Evolutionary conservation across 2,797 vertebrate species (phyloP).

Genomic region (Coilia nasus): DNA sequence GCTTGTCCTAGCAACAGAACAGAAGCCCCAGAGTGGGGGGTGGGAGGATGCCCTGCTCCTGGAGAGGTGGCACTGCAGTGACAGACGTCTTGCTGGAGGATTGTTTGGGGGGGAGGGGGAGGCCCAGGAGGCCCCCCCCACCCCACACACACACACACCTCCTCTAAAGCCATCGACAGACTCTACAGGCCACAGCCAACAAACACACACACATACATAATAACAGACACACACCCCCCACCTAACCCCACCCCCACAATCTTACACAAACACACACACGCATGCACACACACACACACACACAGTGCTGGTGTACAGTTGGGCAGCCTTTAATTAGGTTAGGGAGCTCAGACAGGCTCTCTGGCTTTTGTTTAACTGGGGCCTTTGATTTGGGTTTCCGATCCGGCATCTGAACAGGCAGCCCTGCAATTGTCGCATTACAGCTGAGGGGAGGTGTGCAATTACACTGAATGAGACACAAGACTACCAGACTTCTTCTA

Average conservation of each 20-base stretch:
- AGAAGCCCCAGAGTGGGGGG: not conserved
- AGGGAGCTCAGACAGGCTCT: conserved; percentile 61
- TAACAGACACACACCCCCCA: not conserved
- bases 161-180: no score
- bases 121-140: no score
- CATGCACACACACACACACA: not conserved
- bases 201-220: not conserved
- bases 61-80: no score
- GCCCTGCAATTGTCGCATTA: conserved; percentile 67
- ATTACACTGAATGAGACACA: conserved; percentile 56
- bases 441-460: conserved; percentile 59
- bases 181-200: no score
- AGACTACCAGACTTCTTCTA: conserved; percentile 44
- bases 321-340: conserved; percentile 69
- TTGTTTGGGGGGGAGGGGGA: no score
- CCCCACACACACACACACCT: no score
- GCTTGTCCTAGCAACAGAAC: not conserved
- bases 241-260: not conserved
- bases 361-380: conserved; percentile 61
- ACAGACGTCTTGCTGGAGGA: no score
- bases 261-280: not conserved
- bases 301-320: not conserved
- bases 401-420: conserved; percentile 64
- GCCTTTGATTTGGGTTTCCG: conserved; percentile 69
- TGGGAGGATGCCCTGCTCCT: not conserved